Evolutionary conservation across 2,888 invertebrate species (phyloP), one percentile per base, ranked within the genome.

Genomic region (Endotricha flammealis): DNA sequence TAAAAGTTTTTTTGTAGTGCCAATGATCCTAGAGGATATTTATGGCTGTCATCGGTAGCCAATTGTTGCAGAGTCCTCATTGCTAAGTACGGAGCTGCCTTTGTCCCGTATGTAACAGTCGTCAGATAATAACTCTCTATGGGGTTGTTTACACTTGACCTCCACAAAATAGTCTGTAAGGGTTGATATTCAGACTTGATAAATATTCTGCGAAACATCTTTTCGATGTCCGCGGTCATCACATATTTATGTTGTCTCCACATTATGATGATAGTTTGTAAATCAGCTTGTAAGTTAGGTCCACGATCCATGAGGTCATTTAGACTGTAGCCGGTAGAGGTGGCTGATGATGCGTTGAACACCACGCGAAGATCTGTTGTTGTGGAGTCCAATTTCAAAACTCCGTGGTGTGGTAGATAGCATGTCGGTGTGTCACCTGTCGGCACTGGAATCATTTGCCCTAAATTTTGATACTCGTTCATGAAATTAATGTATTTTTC

Each of bases 281-380:
- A 32, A 13, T 46, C 35, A 6, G 38, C 29, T 28, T 49, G 46
- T 23, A 46, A 25, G 10, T 46, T 49, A 0, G 43, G 44, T 1
- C 46, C 47, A 5, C 36, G 37, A 1, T 36, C 20, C 43, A 50
- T 49, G 3, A 46, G 4, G 10, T 47, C 47, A 34, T 52, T 52
- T 4, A 52, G 31, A 7, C 45, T 46, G 6, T 16, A 10, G 1
- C 45, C 35, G 13, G 28, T 34, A 4, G 28, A 37, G 13, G 38
- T 41, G 16, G 12, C 25, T 8, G 39, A 36, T 1, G 39, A 36
- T 1, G 29, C 39, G 9, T 39, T 40, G 12, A 36, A 40, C 4
- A 40, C 39, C 2, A 22, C 27, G n/a, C 35, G 22, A 10, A 37
- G 13, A 2, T 17, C n/a, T 1, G 31, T 39, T 2, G 36, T 39